Evolutionary conservation across 2,113 vertebrate species (phyloP), one percentile per base, ranked within the genome.

Genomic region (Pitta sordida): DNA sequence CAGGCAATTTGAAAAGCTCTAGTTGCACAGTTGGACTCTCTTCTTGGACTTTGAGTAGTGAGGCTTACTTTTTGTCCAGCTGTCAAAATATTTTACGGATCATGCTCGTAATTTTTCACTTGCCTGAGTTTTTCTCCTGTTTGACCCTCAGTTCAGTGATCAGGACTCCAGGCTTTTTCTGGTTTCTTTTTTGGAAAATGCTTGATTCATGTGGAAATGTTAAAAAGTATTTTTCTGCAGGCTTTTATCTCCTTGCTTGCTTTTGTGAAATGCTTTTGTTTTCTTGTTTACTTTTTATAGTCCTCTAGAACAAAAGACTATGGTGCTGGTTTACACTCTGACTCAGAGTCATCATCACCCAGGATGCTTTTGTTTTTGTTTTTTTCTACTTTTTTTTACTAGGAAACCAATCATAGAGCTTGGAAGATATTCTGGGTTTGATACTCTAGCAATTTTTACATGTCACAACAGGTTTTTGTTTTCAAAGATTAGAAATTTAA

Each of bases 91-190:
- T 90, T 91, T 92, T 60, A 91, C 0, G 11, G 64, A 64, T 92
- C 69, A 14, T 43, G 77, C 36, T 58, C 88, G 88, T 60, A 69
- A 88, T 95, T 92, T 96, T 93, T 93, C 91, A 82, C 53, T 88
- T 82, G 56, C 58, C 49, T 92, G 86, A 68, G 53, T 79, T 84
- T 84, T 94, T 73, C 9, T 74, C 13, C 65, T 85, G 23, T 39
- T 74, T 67, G 67, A 83, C 55, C 39, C 69, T 75, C 83, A 65
- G 64, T 82, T 86, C 77, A 81, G 5, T 36, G 77, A 43, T 52
- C 58, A 90, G 56, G 49, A 14, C 44, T 82, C 16, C 32, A 71
- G 32, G 46, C 27, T 8, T 73, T 32, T 88, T 34, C 67, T 73
- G 9, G 2, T 58, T 91, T 83, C 58, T 21, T 75, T 74, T 78